A percentile compares a stretch with the other conserved stretches of the same genome.
These are phyloP conservation scores for Leptinotarsa texana DNA, from an alignment of 1,140 invertebrate genomes.

Conservation along the genomic window DNA sequence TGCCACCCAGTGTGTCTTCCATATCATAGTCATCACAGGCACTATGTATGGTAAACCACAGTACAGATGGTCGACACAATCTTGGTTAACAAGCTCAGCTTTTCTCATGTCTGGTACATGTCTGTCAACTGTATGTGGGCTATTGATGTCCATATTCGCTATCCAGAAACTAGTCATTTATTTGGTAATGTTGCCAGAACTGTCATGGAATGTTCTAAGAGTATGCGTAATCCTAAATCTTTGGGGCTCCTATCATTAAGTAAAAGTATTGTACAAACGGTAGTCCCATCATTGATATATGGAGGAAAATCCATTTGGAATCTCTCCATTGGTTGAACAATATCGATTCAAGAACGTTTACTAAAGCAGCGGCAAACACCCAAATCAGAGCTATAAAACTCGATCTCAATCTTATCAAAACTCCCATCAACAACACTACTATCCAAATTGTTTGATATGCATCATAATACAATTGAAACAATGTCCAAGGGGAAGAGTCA, in stretches of 20 bases:
- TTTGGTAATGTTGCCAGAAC: constrained; percentile 59
- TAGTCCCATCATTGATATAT: constrained; percentile 61
- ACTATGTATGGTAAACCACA: constrained; percentile 80
- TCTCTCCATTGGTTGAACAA: constrained; percentile 62
- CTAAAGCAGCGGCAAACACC: constrained; percentile 63
- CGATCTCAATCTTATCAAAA: constrained; percentile 64
- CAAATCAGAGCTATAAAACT: constrained; percentile 70
- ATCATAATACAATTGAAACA: constrained; percentile 67
- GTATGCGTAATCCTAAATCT: too few relatives aligned
- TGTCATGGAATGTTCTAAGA: constrained; percentile 63
- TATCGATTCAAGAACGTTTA: constrained; percentile 58
- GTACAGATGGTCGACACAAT: constrained; percentile 68
- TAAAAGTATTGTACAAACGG: constrained; percentile 74
- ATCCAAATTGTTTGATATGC: constrained; percentile 67
- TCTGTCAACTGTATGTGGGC: constrained; percentile 64
- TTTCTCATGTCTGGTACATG: constrained; percentile 63
- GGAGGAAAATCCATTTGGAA: constrained; percentile 64
- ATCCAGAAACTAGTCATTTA: constrained; percentile 74
- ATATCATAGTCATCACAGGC: constrained; percentile 60
- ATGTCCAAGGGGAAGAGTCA: constrained; percentile 58
- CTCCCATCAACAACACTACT: constrained; percentile 60
- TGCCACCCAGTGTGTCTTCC: constrained; percentile 57
- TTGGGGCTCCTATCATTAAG: constrained; percentile 66
- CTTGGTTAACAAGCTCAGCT: constrained; percentile 59
- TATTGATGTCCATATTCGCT: constrained; percentile 74